phyloP scores from a whole-genome alignment of 2,797 vertebrate genomes.

The Hippoglossus hippoglossus region DNA sequence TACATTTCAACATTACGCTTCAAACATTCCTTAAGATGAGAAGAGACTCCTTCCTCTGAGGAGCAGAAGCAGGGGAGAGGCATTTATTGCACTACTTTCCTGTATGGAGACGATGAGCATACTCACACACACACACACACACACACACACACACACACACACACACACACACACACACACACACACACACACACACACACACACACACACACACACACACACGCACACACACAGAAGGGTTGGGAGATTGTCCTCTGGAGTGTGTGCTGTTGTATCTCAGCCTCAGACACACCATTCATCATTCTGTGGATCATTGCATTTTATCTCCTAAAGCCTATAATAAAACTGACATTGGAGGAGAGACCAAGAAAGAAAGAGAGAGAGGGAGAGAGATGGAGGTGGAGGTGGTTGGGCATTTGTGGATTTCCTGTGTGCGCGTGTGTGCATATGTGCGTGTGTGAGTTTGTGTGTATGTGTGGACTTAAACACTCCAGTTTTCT shows the following conservation, averaged over 20 bases:
- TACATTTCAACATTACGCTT: conserved; percentile 19
- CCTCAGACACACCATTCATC: conserved; percentile 87
- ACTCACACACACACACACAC: conserved; percentile 12
- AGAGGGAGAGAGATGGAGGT: conserved; percentile 19
- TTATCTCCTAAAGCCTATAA: conserved; percentile 88
- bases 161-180: conserved; percentile 1
- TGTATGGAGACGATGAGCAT: conserved; percentile 46
- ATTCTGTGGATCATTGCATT: conserved; percentile 88
- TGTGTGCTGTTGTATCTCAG: conserved; percentile 86
- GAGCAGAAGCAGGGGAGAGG: conserved; percentile 25
- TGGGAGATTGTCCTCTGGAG: conserved; percentile 83
- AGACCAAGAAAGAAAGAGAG: conserved; percentile 63
- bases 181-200: background rate
- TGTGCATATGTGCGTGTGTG: conserved; percentile 29
- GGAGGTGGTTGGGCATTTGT: conserved; percentile 29
- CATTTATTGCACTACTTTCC: conserved; percentile 62
- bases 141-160: conserved; percentile 13
- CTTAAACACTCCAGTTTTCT: conserved; percentile 49
- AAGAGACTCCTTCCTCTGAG: conserved; percentile 22
- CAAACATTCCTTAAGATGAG: conserved; percentile 23
- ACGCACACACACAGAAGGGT: conserved; percentile 17
- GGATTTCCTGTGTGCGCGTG: conserved; percentile 45
- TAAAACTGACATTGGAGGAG: conserved; percentile 87
- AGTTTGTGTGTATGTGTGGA: conserved; percentile 26
- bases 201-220: background rate